Evolutionary conservation across 2,797 vertebrate genomes (phyloP), one percentile per base, ranked within the genome.

Genomic region (Allenopithecus nigroviridis): DNA sequence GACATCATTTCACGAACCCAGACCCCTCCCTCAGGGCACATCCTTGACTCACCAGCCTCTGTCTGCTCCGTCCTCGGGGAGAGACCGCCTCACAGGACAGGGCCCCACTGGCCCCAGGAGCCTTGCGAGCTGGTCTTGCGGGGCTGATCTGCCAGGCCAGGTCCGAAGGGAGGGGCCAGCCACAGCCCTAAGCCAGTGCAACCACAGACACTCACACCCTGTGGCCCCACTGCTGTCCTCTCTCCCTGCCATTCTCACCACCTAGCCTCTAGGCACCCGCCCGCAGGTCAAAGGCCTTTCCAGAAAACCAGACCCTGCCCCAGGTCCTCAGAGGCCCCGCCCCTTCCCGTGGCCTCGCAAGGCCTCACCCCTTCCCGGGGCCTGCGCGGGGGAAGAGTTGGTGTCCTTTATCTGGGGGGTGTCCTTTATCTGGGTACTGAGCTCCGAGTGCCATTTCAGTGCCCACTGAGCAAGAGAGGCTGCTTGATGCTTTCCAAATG

Each of bases 401-500:
- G 16, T n/a, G 61, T n/a, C 33, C 61, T 68, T 61, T 61, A 30
- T 30, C 59, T 61, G 26, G 59, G 57, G 59, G 11, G 59, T 74
- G 30, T 33, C 1, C 5, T 13, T 5, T 39, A 2, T n/a, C 88
- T 7, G 8, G 21, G 24, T 14, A 26, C 81, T 46, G 41, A 21
- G 28, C 7, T 70, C 28, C 26, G 0, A 19, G 11, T 6, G 36
- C 28, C 13, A 2, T 1, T 33, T 64, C 5, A 16, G 17, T 11
- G 16, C 24, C 39, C 36, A 8, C 6, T 12, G 55, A 10, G 19
- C 21, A 39, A 74, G 3, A 1, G 50, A 6, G 24, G 12, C 1
- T 12, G 39, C 5, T 2, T 21, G 24, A 1, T 33, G 13, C 1
- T 2, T 19, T 13, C 2, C 5, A 5, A 64, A 3, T 0, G 1